These are phyloP conservation scores for Corapipo altera DNA, from an alignment of 2,113 vertebrate genomes.

Conservation along the genomic window DNA sequence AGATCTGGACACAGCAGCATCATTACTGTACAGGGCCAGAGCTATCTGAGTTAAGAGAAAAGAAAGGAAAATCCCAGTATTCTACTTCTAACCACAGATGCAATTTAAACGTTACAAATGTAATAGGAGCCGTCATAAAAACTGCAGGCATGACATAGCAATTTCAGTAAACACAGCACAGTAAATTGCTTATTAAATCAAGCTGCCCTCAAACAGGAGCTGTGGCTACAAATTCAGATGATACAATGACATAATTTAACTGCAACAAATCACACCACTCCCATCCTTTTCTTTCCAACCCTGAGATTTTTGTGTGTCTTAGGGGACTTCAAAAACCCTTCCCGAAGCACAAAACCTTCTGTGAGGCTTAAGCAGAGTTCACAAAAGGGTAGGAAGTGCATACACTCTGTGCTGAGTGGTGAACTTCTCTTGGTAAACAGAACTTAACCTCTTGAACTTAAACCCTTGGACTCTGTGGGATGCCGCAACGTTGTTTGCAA, in stretches of 20 bases:
- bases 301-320: not conserved
- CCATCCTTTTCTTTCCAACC: not conserved
- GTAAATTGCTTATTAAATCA: conserved; percentile 38
- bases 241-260: not conserved
- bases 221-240: conserved; percentile 8
- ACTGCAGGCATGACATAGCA: conserved; percentile 25
- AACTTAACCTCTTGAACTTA: conserved; percentile 12
- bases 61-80: not conserved
- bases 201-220: not conserved
- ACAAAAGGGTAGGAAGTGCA: not conserved
- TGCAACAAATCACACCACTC: not conserved
- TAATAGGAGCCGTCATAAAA: conserved; percentile 21
- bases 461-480: not conserved
- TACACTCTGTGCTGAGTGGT: not conserved
- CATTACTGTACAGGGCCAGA: not conserved
- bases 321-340: not conserved
- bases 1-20: not conserved
- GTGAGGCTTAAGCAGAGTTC: not conserved
- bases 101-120: conserved; percentile 16
- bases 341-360: not conserved
- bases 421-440: not conserved
- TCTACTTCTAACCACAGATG: not conserved
- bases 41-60: not conserved
- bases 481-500: not conserved
- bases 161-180: conserved; percentile 12